Evolutionary conservation across 2,888 invertebrate species (phyloP), one percentile per base, ranked within the genome.

Genomic region (Entomobrya multifasciata): DNA sequence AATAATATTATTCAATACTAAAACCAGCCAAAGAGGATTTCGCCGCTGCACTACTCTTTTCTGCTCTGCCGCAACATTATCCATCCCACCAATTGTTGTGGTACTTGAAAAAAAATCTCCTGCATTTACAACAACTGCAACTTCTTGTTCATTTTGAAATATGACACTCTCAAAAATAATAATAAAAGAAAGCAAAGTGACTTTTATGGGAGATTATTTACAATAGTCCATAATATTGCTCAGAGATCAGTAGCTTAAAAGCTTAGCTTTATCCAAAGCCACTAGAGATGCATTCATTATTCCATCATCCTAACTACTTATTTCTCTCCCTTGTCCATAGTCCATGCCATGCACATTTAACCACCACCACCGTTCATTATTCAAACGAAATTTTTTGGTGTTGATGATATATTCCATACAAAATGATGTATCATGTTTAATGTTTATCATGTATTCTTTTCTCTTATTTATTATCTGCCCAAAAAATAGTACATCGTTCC

Each of bases 351-450:
- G n/a, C n/a, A n/a, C n/a, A n/a, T n/a, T n/a, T n/a, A n/a, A n/a
- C n/a, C n/a, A n/a, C n/a, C n/a, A n/a, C n/a, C n/a, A n/a, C 44
- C 25, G 22, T 47, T 44, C 44, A 47, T 65, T 65, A n/a, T 8
- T 13, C 60, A 15, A 5, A 22, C 17, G 11, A 36, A 17, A 17
- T n/a, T 13, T 65, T 10, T n/a, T 13, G 55, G 49, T 49, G 49
- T 15, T 15, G 8, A 4, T 49, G 49, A 15, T 49, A 6, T 6
- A 17, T 4, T 47, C 44, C 36, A 27, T 55, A 80, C 15, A 79
- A 81, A 74, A 55, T 78, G 77, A 84, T 67, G 57, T 77, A 65
- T 84, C 77, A 84, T 77, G 77, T 84, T 84, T 76, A 52, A 17
- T 30, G 41, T 60, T n/a, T n/a, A n/a, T n/a, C n/a, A n/a, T n/a